Evolutionary conservation across 2,888 invertebrate genomes (phyloP).

Genomic region (Hirtodrosophila cameraria): DNA sequence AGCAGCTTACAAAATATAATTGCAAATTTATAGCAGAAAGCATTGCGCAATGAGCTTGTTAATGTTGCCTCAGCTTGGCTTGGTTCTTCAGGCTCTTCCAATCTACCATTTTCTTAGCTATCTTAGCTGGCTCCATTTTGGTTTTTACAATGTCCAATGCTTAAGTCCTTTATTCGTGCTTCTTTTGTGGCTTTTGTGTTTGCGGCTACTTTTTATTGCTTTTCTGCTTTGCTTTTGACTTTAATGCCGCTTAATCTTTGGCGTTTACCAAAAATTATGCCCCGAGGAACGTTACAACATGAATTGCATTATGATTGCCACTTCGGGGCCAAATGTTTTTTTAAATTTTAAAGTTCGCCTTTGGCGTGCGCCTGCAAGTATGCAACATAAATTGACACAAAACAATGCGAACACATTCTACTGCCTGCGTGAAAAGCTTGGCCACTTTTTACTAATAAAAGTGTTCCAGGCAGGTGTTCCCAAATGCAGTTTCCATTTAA

Average conservation of each 20-base stretch:
- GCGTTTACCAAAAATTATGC: conserved; percentile 75
- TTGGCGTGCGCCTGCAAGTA: conserved; percentile 6
- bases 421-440: too few relatives aligned
- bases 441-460: background rate
- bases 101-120: too few relatives aligned
- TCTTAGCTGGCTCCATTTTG: conserved; percentile 12
- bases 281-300: conserved; percentile 66
- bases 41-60: conserved; percentile 46
- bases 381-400: conserved; percentile 13
- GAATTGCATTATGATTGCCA: conserved; percentile 74
- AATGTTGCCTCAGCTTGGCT: conserved; percentile 38
- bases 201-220: conserved; percentile 66
- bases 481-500: background rate
- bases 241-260: conserved; percentile 72
- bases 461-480: background rate
- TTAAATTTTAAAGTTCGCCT: conserved; percentile 21
- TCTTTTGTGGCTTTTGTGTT: conserved; percentile 74
- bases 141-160: conserved; percentile 45
- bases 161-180: conserved; percentile 44
- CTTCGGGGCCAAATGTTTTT: conserved; percentile 3
- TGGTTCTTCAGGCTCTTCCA: too few relatives aligned
- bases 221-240: conserved; percentile 63
- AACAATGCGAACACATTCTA: background rate
- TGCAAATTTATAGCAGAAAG: conserved; percentile 64
- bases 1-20: conserved; percentile 59